Evolutionary conservation across 2,888 invertebrate species (phyloP), one percentile per base, ranked within the genome.

Genomic region (Agriopis aurantiaria): DNA sequence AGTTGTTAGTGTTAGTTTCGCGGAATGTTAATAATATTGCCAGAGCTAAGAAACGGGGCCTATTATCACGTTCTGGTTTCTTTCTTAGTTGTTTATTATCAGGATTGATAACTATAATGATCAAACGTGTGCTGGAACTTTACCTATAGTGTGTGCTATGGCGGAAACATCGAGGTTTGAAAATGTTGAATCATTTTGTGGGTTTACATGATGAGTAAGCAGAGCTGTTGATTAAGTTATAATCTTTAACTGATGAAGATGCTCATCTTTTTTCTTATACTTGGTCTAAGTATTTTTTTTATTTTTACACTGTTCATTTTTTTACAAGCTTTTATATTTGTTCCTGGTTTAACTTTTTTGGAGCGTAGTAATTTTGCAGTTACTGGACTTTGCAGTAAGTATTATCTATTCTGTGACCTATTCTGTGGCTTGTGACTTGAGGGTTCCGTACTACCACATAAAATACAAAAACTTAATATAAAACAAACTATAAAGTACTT

Each of bases 1-100:
- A 65, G 65, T 61, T 65, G 61, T 65, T 65, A 56, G 56, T 69
- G 61, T 57, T 60, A 33, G 56, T 60, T 65, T 65, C 60, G 46
- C 40, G 55, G 51, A 60, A 55, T 68, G 58, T 63, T 52, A 63
- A 53, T 59, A 23, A 23, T 59, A 59, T 46, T 45, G 43, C 58
- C 33, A 46, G 12, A 46, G 59, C 41, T 48, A 11, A 52, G 43
- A 57, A 57, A 52, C 45, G 40, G 23, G 41, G 51, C 23, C 57
- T 65, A 46, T 51, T 49, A 58, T 51, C 65, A 65, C 49, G 48
- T 46, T 43, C n/a, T 43, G 49, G 41, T 41, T 49, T 43, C 43
- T 43, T 58, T 51, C 46, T 46, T 41, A 46, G 46, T 23, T 46
- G 58, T 33, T 46, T n/a, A n/a, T 58, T 23, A 23, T 17, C n/a